These are phyloP conservation scores for Onychomys leucogaster DNA, from an alignment of 2,797 vertebrate genomes.

Conservation along the genomic window DNA sequence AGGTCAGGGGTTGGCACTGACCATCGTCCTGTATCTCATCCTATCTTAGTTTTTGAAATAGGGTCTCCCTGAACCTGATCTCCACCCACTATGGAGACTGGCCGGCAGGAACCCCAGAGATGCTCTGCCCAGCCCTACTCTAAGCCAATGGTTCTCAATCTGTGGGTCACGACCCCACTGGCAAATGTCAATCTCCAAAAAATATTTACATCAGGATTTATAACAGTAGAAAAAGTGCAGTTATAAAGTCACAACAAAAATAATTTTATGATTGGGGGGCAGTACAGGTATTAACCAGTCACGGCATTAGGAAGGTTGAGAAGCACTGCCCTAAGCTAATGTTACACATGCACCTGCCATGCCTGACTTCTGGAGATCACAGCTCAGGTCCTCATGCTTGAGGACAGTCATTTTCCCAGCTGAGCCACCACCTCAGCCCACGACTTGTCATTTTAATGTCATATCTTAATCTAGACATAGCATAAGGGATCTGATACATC, in stretches of 20 bases:
- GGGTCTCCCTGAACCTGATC: not conserved
- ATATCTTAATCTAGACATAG: not conserved
- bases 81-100: not conserved
- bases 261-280: not conserved
- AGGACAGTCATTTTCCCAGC: not conserved
- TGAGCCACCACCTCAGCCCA: not conserved
- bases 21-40: not conserved
- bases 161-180: not conserved
- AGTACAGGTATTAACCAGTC: not conserved
- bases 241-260: not conserved
- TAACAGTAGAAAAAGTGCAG: not conserved
- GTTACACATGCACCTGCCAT: no score
- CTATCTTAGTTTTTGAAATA: not conserved
- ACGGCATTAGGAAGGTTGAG: not conserved
- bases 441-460: not conserved
- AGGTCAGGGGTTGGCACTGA: not conserved
- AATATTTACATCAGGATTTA: not conserved
- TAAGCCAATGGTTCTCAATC: not conserved
- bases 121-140: not conserved
- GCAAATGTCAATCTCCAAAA: not conserved
- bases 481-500: not conserved
- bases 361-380: not conserved
- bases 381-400: no score
- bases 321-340: not conserved
- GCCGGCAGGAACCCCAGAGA: not conserved